Base-by-base conservation (phyloP, 2,113 vertebrate species). In the Epinephelus lanceolatus region DNA sequence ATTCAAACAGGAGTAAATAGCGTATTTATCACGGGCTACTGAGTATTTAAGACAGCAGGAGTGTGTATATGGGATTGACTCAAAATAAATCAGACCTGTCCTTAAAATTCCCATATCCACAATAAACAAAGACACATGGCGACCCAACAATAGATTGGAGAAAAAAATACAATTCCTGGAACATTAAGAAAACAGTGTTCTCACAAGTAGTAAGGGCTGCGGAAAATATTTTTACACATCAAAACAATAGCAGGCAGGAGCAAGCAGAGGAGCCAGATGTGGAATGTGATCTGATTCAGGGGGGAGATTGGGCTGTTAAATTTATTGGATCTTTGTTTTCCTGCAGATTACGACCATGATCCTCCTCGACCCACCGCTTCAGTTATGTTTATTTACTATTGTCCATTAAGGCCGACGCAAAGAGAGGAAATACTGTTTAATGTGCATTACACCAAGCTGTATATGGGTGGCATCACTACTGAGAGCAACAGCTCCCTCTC, bases 401-500 rank as follows among this genome's bases (percentile, higher is more conserved):
- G 37, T 71, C 45, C 49, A 33, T 23, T 57, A 66, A 40, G 52
- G 62, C 72, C 37, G 14, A 27, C 5, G 14, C 60, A 12, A 63
- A 49, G 19, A 85, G 51, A 49, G 84, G 81, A 77, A 69, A 51
- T 25, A n/a, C 51, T 61, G 21, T 57, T 66, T 66, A 10, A 45
- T 66, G 23, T 55, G 49, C 53, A 51, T 72, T 37, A n/a, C 4
- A 52, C 25, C 61, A 67, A 57, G 45, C 70, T 59, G 57, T 2
- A 5, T 8, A 17, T 61, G 27, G 33, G 42, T 47, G 25, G 47
- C 60, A 55, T 62, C 8, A 18, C 17, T 42, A 17, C 17, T 56
- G 77, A 0, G 42, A 83, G 75, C 78, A 90, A 90, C 68, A 55
- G 81, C 63, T 83, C 90, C 89, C 90, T 86, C 93, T 93, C 11